phyloP scores from a whole-genome alignment of 2,888 invertebrate species.

The Volucella bombylans region DNA sequence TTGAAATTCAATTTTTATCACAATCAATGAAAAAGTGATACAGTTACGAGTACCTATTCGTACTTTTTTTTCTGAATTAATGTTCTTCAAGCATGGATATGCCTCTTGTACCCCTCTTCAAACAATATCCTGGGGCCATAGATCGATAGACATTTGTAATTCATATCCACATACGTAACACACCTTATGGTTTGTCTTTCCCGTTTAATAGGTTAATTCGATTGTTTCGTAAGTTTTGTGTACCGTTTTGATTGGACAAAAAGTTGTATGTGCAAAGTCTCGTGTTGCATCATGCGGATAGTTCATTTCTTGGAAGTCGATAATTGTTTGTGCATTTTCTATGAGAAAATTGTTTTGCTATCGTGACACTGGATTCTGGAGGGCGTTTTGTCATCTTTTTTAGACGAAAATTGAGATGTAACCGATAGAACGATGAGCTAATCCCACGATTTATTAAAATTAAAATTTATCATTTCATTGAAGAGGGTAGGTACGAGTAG shows the following conservation, averaged over 20 bases:
- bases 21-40: constrained; percentile 59
- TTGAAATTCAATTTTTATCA: constrained; percentile 46
- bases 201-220: constrained; percentile 56
- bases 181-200: constrained; percentile 29
- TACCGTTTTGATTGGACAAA: constrained; percentile 23
- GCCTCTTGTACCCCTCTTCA: background rate
- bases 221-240: constrained; percentile 47
- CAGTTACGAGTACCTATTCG: constrained; percentile 41
- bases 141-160: constrained; percentile 44
- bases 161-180: constrained; percentile 62
- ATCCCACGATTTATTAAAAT: constrained; percentile 66
- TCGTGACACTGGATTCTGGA: constrained; percentile 59
- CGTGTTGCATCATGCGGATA: constrained; percentile 23
- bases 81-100: background rate
- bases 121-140: constrained; percentile 16
- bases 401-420: constrained; percentile 58
- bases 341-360: constrained; percentile 26
- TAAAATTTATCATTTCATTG: constrained; percentile 40
- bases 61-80: constrained; percentile 22
- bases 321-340: constrained; percentile 16
- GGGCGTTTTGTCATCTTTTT: constrained; percentile 45
- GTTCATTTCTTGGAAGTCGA: constrained; percentile 28
- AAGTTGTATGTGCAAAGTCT: background rate
- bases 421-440: constrained; percentile 63
- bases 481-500: constrained; percentile 3